Percentiles rank a stretch among this genome's conserved stretches.
These are phyloP conservation scores for Metacarcinus magister DNA, from an alignment of 2,888 invertebrate species.

Conservation along the genomic window DNA sequence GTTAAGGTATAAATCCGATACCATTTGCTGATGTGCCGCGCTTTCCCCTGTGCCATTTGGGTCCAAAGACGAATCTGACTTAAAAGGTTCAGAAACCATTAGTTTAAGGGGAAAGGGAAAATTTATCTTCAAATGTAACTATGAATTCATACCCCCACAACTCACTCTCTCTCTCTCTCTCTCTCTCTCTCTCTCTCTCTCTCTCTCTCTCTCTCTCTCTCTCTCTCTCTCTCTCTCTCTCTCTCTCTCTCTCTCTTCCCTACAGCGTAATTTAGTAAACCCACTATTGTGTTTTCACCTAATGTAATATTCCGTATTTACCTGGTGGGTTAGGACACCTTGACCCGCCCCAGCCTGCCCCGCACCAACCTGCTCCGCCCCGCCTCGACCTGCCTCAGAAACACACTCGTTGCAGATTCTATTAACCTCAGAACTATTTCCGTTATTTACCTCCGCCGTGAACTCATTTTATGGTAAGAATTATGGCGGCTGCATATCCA, in stretches of 20 bases:
- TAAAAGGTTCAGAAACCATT: not conserved
- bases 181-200: slow-evolving; percentile 26
- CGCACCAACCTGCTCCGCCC: not conserved
- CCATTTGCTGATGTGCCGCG: not conserved
- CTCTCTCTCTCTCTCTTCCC: slow-evolving; percentile 17
- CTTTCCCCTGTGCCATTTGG: not conserved
- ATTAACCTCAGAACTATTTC: not conserved
- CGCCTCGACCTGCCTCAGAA: not conserved
- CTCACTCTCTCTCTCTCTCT: not conserved
- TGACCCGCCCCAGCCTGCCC: not conserved
- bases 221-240: slow-evolving; percentile 26
- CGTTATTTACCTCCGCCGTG: not conserved
- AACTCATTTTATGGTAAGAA: not conserved
- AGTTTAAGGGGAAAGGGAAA: not conserved
- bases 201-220: slow-evolving; percentile 26
- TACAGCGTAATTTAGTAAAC: not conserved
- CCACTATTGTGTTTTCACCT: slow-evolving; percentile 26
- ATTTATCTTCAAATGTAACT: not conserved
- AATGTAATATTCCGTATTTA: not conserved
- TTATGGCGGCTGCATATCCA: not conserved
- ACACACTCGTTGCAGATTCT: not conserved
- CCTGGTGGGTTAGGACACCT: not conserved
- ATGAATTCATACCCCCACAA: not conserved
- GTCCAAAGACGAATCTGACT: not conserved
- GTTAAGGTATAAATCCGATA: not conserved